These are phyloP conservation scores for Toxotes lorentzi DNA, from an alignment of 2,797 vertebrate species.

Conservation along the genomic window DNA sequence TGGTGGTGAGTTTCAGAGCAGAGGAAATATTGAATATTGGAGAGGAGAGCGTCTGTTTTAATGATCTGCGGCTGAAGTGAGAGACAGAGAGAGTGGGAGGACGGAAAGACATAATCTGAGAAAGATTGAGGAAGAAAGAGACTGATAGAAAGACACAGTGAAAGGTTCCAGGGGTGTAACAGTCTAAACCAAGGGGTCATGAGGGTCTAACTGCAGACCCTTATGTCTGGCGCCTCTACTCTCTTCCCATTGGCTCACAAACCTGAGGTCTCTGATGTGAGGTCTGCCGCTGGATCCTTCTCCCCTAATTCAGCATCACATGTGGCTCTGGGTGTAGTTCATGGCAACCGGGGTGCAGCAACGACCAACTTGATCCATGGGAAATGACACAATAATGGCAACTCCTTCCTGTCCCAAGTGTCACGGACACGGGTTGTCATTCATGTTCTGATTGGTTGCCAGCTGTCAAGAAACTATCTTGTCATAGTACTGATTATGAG, in stretches of 20 bases:
- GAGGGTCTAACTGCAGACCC: background rate
- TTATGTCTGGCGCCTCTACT: background rate
- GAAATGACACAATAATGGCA: background rate
- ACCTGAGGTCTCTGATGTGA: background rate
- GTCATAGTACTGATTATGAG: background rate
- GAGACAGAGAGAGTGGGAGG: constrained; percentile 11
- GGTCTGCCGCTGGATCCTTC: too few relatives aligned
- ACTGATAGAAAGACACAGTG: background rate
- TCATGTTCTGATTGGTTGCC: background rate
- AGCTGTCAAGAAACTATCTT: background rate
- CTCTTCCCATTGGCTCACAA: background rate
- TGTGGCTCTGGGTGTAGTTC: background rate
- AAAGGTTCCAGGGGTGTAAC: background rate
- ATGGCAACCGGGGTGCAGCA: background rate
- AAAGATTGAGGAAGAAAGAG: background rate
- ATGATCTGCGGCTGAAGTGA: constrained; percentile 55
- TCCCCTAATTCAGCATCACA: background rate
- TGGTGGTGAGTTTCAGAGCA: constrained; percentile 53
- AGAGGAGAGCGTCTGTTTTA: constrained; percentile 47
- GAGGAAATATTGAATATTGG: constrained; percentile 38
- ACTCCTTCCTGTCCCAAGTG: background rate
- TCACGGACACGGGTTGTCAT: background rate
- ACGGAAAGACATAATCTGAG: constrained; percentile 18
- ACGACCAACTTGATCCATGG: background rate
- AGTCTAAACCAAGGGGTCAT: constrained; percentile 7